Base-by-base conservation (phyloP, 2,797 vertebrate species). In the Coregonus ussuriensis region DNA sequence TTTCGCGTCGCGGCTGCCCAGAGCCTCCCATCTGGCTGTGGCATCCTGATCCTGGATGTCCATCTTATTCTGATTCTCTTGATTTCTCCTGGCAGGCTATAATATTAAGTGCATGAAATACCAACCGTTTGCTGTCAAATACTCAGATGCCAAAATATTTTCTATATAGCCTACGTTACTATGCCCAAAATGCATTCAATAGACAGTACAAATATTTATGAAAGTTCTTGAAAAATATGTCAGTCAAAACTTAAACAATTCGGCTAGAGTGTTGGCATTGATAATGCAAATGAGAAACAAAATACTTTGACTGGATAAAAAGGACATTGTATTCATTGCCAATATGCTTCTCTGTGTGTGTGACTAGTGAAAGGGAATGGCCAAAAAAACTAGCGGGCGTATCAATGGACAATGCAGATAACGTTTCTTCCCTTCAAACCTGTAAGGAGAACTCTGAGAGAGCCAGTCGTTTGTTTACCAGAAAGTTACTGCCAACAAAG, bases 21-120 rank as follows among this genome's bases (percentile, higher is more conserved):
- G 88, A 72, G 94, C 94, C 31, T 96, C 95, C 97, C 97, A 99
- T 67, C 95, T 93, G n/a, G 89, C 91, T 56, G 94, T 88, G 82
- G 92, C 92, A 47, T 96, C 96, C 79, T 92, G 92, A 68, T 96
- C 95, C 77, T 92, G 91, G 77, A 93, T 92, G 75, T 96, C 96
- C 96, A 98, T 98, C 77, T 54, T 81, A 75, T 82, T 71, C 74
- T 85, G 78, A 81, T 71, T 79, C 74, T 89, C 87, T 83, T 84
- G 81, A 35, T 84, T 83, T 74, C 51, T 86, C 77, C 88, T 76
- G 85, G 84, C 59, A 84, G 72, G 82, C 91, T 92, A 35, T 6
- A 78, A 63, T 56, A 15, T 33, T 7, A 66, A 66, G 21, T 66
- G 13, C 21, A 31, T 66, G 6, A 35, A 65, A 67, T 5, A 6